Conservation (phyloP, 2,797 vertebrate species). For the Scarus forsteni region DNA sequence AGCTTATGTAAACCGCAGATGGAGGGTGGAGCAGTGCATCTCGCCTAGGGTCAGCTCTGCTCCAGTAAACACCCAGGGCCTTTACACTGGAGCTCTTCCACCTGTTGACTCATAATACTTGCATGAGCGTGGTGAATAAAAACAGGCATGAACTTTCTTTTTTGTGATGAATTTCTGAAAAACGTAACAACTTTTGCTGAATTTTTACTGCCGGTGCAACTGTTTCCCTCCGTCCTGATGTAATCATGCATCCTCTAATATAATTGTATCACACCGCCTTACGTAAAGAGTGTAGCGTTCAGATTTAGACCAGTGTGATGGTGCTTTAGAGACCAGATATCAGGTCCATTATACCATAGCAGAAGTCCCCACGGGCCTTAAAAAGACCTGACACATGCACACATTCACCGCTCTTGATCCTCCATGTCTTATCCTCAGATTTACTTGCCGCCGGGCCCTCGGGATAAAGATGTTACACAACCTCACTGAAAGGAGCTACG, state of each 20-base stretch:
- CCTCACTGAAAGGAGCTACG: slow-evolving; percentile 20
- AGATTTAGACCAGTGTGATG: slow-evolving; percentile 25
- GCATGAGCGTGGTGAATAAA: too few relatives aligned
- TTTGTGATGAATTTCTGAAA: too few relatives aligned
- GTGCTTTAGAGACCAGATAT: slow-evolving; percentile 27
- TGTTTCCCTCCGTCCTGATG: slow-evolving; percentile 23
- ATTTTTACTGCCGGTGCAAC: too few relatives aligned
- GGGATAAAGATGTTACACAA: slow-evolving; percentile 77
- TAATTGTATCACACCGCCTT: slow-evolving; percentile 1
- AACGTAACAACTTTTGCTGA: too few relatives aligned
- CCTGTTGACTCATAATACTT: too few relatives aligned
- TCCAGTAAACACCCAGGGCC: too few relatives aligned
- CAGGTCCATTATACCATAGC: slow-evolving; percentile 15
- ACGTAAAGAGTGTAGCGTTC: slow-evolving; percentile 33
- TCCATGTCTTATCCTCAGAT: slow-evolving; percentile 73
- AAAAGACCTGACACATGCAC: slow-evolving; percentile 69
- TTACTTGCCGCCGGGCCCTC: slow-evolving; percentile 59
- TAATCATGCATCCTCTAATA: slow-evolving; percentile 45
- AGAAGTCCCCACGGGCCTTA: slow-evolving; percentile 51
- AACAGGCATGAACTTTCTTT: too few relatives aligned
- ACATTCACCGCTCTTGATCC: slow-evolving; percentile 69
- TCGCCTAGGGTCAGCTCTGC: too few relatives aligned
- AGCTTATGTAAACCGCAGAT: too few relatives aligned
- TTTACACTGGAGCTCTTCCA: too few relatives aligned
- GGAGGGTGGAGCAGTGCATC: too few relatives aligned